phyloP scores from a whole-genome alignment of 2,888 invertebrate species.

The Epinotia nisella region DNA sequence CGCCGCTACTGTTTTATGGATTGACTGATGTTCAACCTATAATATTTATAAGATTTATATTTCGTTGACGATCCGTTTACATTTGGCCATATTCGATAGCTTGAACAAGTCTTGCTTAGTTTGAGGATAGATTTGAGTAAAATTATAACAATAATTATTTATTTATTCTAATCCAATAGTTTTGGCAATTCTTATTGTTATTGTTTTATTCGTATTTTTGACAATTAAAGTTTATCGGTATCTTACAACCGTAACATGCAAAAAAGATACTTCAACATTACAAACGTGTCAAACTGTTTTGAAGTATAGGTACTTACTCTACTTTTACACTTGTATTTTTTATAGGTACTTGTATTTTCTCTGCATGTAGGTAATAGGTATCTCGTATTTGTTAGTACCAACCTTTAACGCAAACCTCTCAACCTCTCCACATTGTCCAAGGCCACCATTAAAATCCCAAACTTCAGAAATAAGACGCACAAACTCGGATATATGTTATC shows the following conservation, averaged over 20 bases:
- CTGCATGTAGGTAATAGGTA: not conserved
- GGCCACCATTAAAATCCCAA: conserved; percentile 44
- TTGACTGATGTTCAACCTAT: conserved; percentile 28
- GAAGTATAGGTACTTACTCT: not conserved
- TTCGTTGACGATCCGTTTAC: conserved; percentile 10
- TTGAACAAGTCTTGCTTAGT: not conserved
- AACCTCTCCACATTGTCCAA: conserved; percentile 24
- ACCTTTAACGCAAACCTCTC: conserved; percentile 1
- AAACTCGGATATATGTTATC: conserved; percentile 66
- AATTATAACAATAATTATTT: not conserved
- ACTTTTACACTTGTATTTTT: not conserved
- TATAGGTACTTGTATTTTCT: not conserved
- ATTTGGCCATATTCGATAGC: not conserved
- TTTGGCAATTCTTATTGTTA: not conserved
- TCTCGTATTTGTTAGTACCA: not conserved
- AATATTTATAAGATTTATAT: conserved; percentile 25
- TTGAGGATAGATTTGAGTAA: not conserved
- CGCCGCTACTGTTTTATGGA: conserved; percentile 49
- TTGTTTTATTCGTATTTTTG: not conserved
- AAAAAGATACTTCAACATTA: not conserved
- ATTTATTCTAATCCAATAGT: not conserved
- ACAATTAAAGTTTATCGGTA: not conserved
- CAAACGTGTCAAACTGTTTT: not conserved
- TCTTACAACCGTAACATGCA: not conserved
- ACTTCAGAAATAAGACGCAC: conserved; percentile 52